Evolutionary conservation across 2,797 vertebrate genomes (phyloP), one percentile per base, ranked within the genome.

Genomic region (Pangasius macronema): DNA sequence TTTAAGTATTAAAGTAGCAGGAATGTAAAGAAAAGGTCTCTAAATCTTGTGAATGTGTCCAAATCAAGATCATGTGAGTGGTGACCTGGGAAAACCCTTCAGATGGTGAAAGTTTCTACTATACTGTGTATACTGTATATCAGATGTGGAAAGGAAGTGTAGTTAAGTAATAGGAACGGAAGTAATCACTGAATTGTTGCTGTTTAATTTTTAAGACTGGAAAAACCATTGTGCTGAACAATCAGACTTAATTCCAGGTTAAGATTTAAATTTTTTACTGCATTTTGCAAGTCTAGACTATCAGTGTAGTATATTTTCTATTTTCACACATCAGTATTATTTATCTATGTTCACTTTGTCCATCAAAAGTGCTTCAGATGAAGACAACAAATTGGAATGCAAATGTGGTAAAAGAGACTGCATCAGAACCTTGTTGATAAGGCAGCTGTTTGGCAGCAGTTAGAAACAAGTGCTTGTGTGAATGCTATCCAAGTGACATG

Each of bases 381-480:
- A 61, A 63, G 36, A 82, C 33, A 65, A 27, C 49, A 36, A 55
- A 53, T 39, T 30, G 49, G 67, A 83, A 59, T 18, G 1, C 4
- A 84, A 84, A 67, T 53, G 49, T 59, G 24, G 57, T 67, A 51
- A 65, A 67, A 49, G 27, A 27, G 24, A 82, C 79, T 63, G 14
- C 22, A 9, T 76, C 16, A 24, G 72, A 55, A 30, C 27, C 39
- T 49, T 57, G 61, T 4, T 77, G 49, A 33, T 39, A 53, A 77
- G 36, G 27, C 61, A 87, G 49, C 14, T 30, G n/a, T 51, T 83
- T 83, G 70, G 46, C 59, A 76, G 57, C 57, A 75, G 67, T 82
- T 33, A 53, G 22, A 20, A 61, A 72, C 4, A 80, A 59, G 76
- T 73, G 59, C 57, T 39, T 42, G 22, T 55, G 9, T 75, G 82